Evolutionary conservation across 2,113 vertebrate species (phyloP), one percentile per base, ranked within the genome.

Genomic region (Tychaedon coryphoeus): DNA sequence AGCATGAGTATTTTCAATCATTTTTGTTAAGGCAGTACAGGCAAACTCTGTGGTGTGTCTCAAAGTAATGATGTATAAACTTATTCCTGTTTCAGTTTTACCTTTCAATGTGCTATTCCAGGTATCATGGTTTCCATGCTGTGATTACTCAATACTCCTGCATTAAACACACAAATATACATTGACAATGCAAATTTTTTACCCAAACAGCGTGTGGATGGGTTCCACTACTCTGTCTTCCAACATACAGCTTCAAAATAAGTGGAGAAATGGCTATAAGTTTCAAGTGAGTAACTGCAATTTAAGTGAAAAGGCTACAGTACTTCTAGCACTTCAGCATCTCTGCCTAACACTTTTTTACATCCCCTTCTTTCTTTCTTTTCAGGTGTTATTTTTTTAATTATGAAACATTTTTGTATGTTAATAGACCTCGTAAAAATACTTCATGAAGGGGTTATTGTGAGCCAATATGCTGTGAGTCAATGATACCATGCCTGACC

Each of bases 401-500:
- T 69, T 79, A 38, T 38, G 22, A 48, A 76, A 22, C 2, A 86
- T 53, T 80, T 69, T 56, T 89, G 23, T 93, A 20, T 78, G 94
- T 97, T 69, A 96, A 60, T 43, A 77, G 38, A 85, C 56, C 26
- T 94, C 93, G 5, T 51, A 94, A 87, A 92, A 60, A 38, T 58
- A 75, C 14, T 91, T 54, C 54, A 89, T 85, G 72, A 89, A 96
- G 94, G 53, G 5, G 15, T 71, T 91, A 80, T 70, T 96, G 57
- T 93, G 61, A 96, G 80, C 42, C 77, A 75, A 64, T 87, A 76
- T 50, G 29, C 66, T 93, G 86, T 23, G 43, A 91, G 79, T 94
- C 70, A 81, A 6, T 50, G 81, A 96, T 81, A 86, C 40, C 25
- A 40, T 94, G 76, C 34, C 66, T 96, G 94, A 98, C 86, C 93